Evolutionary conservation across 1,140 invertebrate species (phyloP).

Genomic region (Drosophila takahashii): DNA sequence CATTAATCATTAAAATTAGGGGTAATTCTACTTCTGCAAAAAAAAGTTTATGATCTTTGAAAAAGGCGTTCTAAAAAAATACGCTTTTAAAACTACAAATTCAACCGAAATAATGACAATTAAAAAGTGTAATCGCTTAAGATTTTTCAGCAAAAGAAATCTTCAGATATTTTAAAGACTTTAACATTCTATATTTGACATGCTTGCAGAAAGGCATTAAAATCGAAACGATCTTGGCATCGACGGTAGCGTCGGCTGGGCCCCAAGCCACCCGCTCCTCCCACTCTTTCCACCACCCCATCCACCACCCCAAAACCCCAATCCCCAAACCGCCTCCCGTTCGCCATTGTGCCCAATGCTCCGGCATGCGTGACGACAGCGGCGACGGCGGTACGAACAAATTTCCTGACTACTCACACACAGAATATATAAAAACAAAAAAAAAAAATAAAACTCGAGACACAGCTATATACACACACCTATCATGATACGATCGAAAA

Average conservation of each 20-base stretch:
- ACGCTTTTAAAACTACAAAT: no score
- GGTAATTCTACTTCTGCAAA: no score
- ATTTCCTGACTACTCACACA: slow-evolving; percentile 72
- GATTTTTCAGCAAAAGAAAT: background rate
- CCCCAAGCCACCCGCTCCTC: slow-evolving; percentile 3
- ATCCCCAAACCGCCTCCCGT: background rate
- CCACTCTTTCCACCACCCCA: background rate
- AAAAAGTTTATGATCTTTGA: no score
- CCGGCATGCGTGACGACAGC: slow-evolving; percentile 81
- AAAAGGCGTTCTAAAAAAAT: no score
- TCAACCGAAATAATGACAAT: no score
- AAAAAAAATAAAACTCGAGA: slow-evolving; percentile 1
- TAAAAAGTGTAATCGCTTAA: background rate
- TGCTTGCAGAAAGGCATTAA: background rate
- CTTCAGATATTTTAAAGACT: background rate
- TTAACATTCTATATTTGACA: background rate
- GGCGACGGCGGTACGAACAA: slow-evolving; percentile 76
- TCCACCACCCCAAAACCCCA: background rate
- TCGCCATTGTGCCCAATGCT: slow-evolving; percentile 78
- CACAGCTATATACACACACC: slow-evolving; percentile 20
- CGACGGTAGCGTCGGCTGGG: slow-evolving; percentile 15
- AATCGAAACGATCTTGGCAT: slow-evolving; percentile 15
- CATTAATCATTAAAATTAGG: no score
- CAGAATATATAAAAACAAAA: slow-evolving; percentile 12
- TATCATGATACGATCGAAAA: slow-evolving; percentile 62